Evolutionary conservation across 2,797 vertebrate genomes (phyloP).

Genomic region (Buceros bicornis): DNA sequence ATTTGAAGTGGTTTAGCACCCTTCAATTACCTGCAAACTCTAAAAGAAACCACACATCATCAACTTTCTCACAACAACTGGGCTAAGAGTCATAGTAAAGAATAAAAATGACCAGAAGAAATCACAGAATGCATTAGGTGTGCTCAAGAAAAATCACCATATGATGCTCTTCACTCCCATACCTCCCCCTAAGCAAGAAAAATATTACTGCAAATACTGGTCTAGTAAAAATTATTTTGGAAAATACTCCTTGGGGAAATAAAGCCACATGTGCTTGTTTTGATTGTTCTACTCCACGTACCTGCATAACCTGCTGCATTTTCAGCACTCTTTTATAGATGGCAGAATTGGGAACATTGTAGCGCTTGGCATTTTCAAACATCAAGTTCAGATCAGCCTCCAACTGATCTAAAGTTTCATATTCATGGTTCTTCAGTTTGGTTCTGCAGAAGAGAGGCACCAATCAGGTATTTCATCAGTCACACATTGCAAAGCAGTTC

Average conservation of each 20-base stretch:
- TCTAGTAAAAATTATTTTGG: not conserved
- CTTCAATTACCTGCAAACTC: not conserved
- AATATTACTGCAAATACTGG: not conserved
- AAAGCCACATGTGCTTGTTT: not conserved
- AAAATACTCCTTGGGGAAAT: not conserved
- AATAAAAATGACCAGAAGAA: not conserved
- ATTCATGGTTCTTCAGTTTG: slow-evolving; percentile 96
- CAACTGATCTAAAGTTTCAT: slow-evolving; percentile 93
- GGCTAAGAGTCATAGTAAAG: not conserved
- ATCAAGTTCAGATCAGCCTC: slow-evolving; percentile 94
- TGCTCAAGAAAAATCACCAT: not conserved
- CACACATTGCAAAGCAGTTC: not conserved
- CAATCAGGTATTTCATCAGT: not conserved
- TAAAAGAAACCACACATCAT: not conserved
- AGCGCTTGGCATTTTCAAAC: slow-evolving; percentile 98
- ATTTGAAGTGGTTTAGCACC: not conserved
- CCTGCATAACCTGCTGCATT: slow-evolving; percentile 97
- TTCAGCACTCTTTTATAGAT: slow-evolving; percentile 97
- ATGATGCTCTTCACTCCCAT: not conserved
- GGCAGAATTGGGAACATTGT: slow-evolving; percentile 95
- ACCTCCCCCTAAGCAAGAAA: not conserved
- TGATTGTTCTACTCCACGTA: slow-evolving; percentile 56
- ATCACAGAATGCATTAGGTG: not conserved
- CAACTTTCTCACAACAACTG: not conserved
- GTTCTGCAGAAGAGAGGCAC: slow-evolving; percentile 82